Evolutionary conservation across 2,797 vertebrate species (phyloP), one percentile per base, ranked within the genome.

Genomic region (Alcedo atthis): DNA sequence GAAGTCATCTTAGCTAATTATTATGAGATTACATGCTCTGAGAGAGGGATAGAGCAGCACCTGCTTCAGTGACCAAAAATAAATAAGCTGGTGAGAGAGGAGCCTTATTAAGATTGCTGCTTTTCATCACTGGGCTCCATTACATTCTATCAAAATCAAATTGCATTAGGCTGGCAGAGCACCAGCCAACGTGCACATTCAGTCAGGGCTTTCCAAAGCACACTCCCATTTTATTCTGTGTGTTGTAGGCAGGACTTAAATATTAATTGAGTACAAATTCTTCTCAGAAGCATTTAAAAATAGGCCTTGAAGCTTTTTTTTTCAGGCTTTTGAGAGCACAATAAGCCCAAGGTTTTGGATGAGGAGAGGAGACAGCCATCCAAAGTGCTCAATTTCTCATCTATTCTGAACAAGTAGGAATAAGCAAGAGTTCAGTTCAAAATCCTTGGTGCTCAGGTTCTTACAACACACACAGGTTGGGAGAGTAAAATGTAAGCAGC

Each of bases 221-320:
- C 1, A 4, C 28, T 92, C 33, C 20, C 25, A 67, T 89, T 93
- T 95, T 92, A 91, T 93, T 87, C 76, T 9, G 14, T 84, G 71
- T 59, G 37, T 63, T 84, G 54, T 80, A 88, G 85, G 68, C 51
- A 73, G 55, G 55, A 82, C 30, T 94, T 92, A 81, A 93, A 92
- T 89, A 94, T 89, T 87, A 83, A 95, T 24, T 81, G 48, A 78
- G 51, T 77, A 85, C 80, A 90, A 82, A 81, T 90, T 89, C 49
- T 26, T 51, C 49, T 51, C 26, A 28, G 49, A 51, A 51, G 49
- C 49, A 28, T 51, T 51, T 51, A 51, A 51, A 51, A 51, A 51
- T 51, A 51, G 49, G 25, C 49, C 49, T 26, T 51, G 49, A 51
- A 16, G 49, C 25, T 26, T 51, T 51, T 15, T 51, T 49, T 51